These are phyloP conservation scores for Thalassaphorura encarpata DNA, from an alignment of 1,140 invertebrate genomes.

Conservation along the genomic window DNA sequence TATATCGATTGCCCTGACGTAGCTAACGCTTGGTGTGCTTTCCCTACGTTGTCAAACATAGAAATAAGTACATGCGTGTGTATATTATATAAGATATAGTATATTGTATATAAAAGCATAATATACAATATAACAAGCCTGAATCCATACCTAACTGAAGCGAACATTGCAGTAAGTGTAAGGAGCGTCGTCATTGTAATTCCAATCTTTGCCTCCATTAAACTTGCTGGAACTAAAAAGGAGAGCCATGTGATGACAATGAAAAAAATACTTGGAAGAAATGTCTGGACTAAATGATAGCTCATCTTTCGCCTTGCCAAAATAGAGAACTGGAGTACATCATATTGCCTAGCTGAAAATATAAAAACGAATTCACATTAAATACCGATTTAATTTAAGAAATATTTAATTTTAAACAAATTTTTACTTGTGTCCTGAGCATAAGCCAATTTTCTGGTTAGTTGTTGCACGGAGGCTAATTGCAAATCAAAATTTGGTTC, in stretches of 20 bases:
- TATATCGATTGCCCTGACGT: too few relatives aligned
- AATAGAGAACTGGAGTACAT: slow-evolving; percentile 10
- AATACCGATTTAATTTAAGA: background rate
- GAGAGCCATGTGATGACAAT: slow-evolving; percentile 13
- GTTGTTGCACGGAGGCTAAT: background rate
- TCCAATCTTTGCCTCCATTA: background rate
- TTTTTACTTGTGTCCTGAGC: background rate
- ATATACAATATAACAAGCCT: too few relatives aligned
- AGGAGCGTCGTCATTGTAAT: slow-evolving; percentile 14
- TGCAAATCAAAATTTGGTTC: slow-evolving; percentile 15
- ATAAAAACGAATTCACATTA: background rate
- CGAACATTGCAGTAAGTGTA: slow-evolving; percentile 15
- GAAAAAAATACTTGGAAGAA: slow-evolving; percentile 12
- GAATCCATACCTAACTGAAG: slow-evolving; percentile 9
- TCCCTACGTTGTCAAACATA: too few relatives aligned
- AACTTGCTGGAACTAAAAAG: background rate
- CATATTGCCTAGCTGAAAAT: slow-evolving; percentile 4
- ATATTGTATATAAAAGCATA: too few relatives aligned
- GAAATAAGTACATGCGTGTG: too few relatives aligned
- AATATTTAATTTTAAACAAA: background rate
- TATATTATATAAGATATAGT: too few relatives aligned
- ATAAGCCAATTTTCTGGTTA: background rate
- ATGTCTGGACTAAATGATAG: slow-evolving; percentile 15
- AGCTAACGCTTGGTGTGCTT: too few relatives aligned
- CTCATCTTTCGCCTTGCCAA: slow-evolving; percentile 9